A percentile compares a stretch with the other conserved stretches of the same genome.
phyloP scores from a whole-genome alignment of 2,113 vertebrate species.

The Saguinus midas region DNA sequence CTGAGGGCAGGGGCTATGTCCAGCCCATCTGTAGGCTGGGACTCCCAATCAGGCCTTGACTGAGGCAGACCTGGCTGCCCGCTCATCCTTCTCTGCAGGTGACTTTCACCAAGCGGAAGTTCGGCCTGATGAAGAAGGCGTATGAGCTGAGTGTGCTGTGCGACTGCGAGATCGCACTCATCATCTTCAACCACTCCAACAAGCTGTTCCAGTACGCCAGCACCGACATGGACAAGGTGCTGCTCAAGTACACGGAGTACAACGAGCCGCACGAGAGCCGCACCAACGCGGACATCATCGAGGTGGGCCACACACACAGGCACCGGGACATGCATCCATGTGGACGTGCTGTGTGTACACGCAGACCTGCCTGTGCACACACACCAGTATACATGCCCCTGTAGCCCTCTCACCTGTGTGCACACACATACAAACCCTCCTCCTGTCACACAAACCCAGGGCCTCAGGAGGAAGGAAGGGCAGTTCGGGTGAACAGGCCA shows the following conservation, averaged over 20 bases:
- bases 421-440: not conserved
- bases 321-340: not conserved
- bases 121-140: constrained; percentile 99
- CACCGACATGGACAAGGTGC: constrained; percentile 98
- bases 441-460: not conserved
- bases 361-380: not conserved
- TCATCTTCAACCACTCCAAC: constrained; percentile 93
- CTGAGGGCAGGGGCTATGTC: not conserved
- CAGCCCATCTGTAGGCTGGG: not conserved
- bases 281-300: constrained; percentile 95
- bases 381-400: not conserved
- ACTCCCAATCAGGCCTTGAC: not conserved
- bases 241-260: constrained; percentile 98
- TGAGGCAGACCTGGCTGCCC: not conserved
- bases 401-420: not conserved
- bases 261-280: constrained; percentile 96
- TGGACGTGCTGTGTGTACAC: fast-evolving
- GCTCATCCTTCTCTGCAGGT: constrained; percentile 73
- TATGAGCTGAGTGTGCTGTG: constrained; percentile 93
- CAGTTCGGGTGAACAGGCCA: not conserved
- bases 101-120: constrained; percentile 91
- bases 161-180: constrained; percentile 84
- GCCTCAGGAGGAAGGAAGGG: not conserved
- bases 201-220: constrained; percentile 97
- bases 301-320: constrained; percentile 81